A percentile compares a stretch with the other conserved stretches of the same genome.
phyloP scores from a whole-genome alignment of 2,888 invertebrate genomes.

The Pyralis farinalis region DNA sequence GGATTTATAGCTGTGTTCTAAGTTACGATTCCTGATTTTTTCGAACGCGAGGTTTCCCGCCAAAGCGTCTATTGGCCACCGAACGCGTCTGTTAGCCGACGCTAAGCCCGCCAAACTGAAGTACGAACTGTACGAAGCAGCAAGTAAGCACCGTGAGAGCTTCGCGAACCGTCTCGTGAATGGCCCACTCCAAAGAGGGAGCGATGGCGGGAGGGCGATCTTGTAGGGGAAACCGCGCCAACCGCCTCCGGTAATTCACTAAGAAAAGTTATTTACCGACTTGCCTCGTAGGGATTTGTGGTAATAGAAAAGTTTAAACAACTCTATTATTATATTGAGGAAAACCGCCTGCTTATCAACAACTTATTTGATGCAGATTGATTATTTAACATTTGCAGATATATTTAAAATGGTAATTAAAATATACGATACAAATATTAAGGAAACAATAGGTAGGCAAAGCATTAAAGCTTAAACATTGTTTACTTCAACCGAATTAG shows the following conservation, averaged over 20 bases:
- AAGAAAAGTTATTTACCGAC: slow-evolving; percentile 78
- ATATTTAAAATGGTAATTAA: too few relatives aligned
- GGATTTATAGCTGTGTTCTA: slow-evolving; percentile 22
- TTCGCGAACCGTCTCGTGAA: slow-evolving; percentile 75
- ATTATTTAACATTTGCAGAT: too few relatives aligned
- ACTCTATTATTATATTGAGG: too few relatives aligned
- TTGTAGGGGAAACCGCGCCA: slow-evolving; percentile 74
- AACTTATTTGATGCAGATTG: too few relatives aligned
- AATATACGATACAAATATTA: too few relatives aligned
- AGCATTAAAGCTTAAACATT: too few relatives aligned
- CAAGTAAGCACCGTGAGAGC: slow-evolving; percentile 63
- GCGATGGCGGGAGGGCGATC: slow-evolving; percentile 72
- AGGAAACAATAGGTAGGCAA: too few relatives aligned
- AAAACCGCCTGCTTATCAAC: too few relatives aligned
- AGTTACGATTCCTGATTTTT: slow-evolving; percentile 31
- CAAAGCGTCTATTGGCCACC: slow-evolving; percentile 43
- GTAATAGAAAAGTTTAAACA: slow-evolving; percentile 47
- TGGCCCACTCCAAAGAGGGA: slow-evolving; percentile 74
- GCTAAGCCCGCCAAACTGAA: slow-evolving; percentile 76
- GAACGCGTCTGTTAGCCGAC: slow-evolving; percentile 57
- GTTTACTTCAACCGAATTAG: too few relatives aligned
- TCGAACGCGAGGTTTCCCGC: slow-evolving; percentile 56
- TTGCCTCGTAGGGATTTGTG: slow-evolving; percentile 49
- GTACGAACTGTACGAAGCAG: slow-evolving; percentile 24
- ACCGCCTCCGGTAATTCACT: slow-evolving; percentile 76